phyloP scores from a whole-genome alignment of 2,113 vertebrate species.

The Ammodytes dubius region DNA sequence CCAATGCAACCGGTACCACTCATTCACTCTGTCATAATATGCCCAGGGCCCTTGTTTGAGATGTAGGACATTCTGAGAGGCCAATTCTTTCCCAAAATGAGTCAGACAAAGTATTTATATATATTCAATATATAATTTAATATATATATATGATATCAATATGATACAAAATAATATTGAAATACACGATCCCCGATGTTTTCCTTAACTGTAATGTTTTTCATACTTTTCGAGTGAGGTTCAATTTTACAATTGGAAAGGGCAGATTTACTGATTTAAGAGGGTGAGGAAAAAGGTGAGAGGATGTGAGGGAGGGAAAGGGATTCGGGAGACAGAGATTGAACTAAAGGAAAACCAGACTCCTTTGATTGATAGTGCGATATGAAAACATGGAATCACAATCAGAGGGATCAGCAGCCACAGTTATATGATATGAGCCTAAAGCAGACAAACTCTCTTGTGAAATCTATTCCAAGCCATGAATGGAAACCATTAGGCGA shows the following conservation, averaged over 20 bases:
- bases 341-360: constrained; percentile 27
- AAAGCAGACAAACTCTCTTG: constrained; percentile 47
- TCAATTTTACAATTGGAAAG: constrained; percentile 68
- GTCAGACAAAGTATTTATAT: neutral
- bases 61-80: neutral
- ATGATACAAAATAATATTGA: neutral
- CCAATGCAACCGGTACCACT: neutral
- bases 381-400: constrained; percentile 67
- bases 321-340: neutral
- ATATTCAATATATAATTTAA: neutral
- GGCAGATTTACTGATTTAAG: constrained; percentile 48
- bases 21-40: neutral
- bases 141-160: neutral
- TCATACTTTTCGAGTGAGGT: constrained; percentile 35
- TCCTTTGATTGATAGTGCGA: constrained; percentile 64
- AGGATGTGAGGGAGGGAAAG: neutral
- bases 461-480: constrained; percentile 57
- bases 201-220: neutral
- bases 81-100: neutral
- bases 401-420: constrained; percentile 50
- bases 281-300: constrained; percentile 23
- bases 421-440: constrained; percentile 38
- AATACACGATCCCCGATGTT: neutral
- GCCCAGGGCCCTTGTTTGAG: neutral
- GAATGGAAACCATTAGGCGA: constrained; percentile 74